phyloP scores from a whole-genome alignment of 2,113 vertebrate species.

The Agelaius tricolor region DNA sequence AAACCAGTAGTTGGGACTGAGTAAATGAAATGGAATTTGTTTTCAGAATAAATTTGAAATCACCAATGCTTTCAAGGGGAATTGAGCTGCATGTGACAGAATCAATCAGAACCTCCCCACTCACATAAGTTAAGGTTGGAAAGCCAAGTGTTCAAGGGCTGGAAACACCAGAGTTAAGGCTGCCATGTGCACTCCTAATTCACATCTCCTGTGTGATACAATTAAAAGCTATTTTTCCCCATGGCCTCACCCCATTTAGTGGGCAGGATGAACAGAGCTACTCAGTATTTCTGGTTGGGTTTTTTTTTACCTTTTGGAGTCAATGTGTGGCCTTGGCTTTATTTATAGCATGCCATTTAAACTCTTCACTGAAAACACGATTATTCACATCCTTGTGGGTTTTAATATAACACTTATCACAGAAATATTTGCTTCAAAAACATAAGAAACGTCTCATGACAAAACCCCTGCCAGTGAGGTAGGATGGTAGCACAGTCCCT shows the following conservation, averaged over 20 bases:
- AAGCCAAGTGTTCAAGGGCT: background rate
- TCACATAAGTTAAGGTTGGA: background rate
- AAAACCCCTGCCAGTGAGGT: slow-evolving; percentile 45
- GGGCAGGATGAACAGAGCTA: slow-evolving; percentile 45
- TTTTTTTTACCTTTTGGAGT: slow-evolving; percentile 12
- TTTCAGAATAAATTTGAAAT: background rate
- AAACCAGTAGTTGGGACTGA: background rate
- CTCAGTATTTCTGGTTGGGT: background rate
- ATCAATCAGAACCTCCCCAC: background rate
- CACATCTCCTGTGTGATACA: slow-evolving; percentile 1
- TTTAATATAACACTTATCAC: slow-evolving; percentile 56
- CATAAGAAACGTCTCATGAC: slow-evolving; percentile 48
- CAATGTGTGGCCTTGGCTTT: slow-evolving; percentile 50
- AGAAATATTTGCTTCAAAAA: slow-evolving; percentile 58
- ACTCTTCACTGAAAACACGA: slow-evolving; percentile 44
- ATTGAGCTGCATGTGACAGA: background rate
- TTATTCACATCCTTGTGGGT: slow-evolving; percentile 61
- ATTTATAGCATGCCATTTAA: slow-evolving; percentile 50
- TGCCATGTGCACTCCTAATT: background rate
- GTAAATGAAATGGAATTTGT: background rate
- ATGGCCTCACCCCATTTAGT: background rate
- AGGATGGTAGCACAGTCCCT: slow-evolving; percentile 2
- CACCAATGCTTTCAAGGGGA: background rate
- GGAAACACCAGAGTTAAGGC: background rate
- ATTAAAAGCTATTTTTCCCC: slow-evolving; percentile 14